These are phyloP conservation scores for Drosophila nikananu DNA, from an alignment of 1,140 invertebrate genomes.

Conservation along the genomic window DNA sequence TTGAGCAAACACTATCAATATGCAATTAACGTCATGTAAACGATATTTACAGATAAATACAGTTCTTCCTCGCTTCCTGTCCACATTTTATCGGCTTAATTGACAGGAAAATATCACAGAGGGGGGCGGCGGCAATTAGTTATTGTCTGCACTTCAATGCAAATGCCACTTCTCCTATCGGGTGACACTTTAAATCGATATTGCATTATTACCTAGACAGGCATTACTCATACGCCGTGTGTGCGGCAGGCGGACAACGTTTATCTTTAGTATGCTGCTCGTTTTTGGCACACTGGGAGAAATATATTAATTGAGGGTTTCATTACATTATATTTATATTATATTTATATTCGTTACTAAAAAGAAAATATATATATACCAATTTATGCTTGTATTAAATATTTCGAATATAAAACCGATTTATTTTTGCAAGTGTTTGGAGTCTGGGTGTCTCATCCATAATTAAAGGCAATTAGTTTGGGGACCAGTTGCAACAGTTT, in stretches of 20 bases:
- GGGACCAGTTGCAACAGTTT: slow-evolving; percentile 59
- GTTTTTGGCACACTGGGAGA: slow-evolving; percentile 5
- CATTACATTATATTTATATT: neutral
- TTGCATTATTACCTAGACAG: slow-evolving; percentile 58
- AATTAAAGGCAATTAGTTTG: slow-evolving; percentile 73
- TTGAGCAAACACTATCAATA: slow-evolving; percentile 76
- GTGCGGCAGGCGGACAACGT: slow-evolving; percentile 35
- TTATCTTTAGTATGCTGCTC: slow-evolving; percentile 21
- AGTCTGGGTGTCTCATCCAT: slow-evolving; percentile 27
- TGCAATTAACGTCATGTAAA: slow-evolving; percentile 74
- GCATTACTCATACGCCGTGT: slow-evolving; percentile 65
- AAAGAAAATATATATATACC: neutral
- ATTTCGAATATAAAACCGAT: neutral
- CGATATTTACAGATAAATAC: slow-evolving; percentile 57
- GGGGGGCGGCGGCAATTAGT: slow-evolving; percentile 56
- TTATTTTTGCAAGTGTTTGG: neutral
- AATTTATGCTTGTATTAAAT: neutral
- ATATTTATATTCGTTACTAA: neutral
- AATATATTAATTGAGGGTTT: neutral
- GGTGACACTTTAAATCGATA: slow-evolving; percentile 70
- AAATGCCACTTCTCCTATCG: slow-evolving; percentile 50
- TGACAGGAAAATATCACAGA: slow-evolving; percentile 59
- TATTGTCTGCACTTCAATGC: slow-evolving; percentile 59
- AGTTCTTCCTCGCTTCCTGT: slow-evolving; percentile 8
- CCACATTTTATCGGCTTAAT: slow-evolving; percentile 53